phyloP scores from a whole-genome alignment of 1,140 invertebrate species.

The Dendroctonus valens region DNA sequence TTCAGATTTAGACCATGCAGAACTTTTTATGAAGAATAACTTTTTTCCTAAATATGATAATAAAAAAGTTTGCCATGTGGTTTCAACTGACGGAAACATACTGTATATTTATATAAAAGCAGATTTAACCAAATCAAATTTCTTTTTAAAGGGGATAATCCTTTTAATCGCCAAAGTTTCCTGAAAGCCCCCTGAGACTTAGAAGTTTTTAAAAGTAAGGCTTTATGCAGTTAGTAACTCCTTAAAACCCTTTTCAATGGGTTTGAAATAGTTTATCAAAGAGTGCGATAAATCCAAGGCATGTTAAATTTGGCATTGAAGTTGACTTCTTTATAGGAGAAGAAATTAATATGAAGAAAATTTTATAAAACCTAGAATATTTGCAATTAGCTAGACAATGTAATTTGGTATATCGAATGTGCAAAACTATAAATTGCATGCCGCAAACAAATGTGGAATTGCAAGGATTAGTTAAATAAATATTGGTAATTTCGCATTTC shows the following conservation, averaged over 20 bases:
- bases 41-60: too few relatives aligned
- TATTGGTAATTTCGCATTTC: constrained; percentile 5
- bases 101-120: too few relatives aligned
- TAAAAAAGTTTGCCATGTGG: too few relatives aligned
- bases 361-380: background rate
- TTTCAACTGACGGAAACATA: too few relatives aligned
- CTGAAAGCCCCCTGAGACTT: constrained; percentile 13
- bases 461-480: constrained; percentile 13
- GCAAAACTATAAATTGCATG: constrained; percentile 1
- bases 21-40: too few relatives aligned
- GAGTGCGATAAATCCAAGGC: constrained; percentile 12
- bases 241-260: constrained; percentile 15
- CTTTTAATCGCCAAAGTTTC: constrained; percentile 2
- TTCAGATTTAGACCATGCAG: too few relatives aligned
- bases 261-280: constrained; percentile 16
- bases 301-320: constrained; percentile 10
- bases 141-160: too few relatives aligned
- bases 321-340: constrained; percentile 2
- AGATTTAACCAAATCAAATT: too few relatives aligned
- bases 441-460: constrained; percentile 9
- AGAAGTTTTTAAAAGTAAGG: constrained; percentile 18
- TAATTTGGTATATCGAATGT: background rate
- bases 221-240: constrained; percentile 7
- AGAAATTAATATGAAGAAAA: background rate
- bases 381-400: background rate